phyloP scores from a whole-genome alignment of 1,140 invertebrate species.

The Venturia canescens region DNA sequence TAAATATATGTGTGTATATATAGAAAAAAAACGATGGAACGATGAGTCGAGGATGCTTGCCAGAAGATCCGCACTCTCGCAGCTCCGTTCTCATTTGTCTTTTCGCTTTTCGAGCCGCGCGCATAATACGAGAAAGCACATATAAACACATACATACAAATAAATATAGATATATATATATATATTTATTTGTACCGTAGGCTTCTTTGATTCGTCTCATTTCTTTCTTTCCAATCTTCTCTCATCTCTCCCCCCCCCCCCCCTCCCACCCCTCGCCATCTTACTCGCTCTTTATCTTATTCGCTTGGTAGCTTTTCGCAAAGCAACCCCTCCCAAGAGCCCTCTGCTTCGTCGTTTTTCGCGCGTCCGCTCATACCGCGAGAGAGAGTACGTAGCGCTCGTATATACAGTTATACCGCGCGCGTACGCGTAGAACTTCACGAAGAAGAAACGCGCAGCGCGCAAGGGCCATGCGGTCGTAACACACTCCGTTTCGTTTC shows the following conservation, averaged over 20 bases:
- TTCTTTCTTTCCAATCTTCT: constrained; percentile 40
- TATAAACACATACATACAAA: background rate
- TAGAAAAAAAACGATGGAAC: constrained; percentile 17
- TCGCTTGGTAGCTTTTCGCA: constrained; percentile 12
- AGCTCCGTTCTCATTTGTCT: constrained; percentile 40
- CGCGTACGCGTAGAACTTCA: background rate
- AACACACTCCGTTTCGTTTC: constrained; percentile 28
- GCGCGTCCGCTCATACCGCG: background rate
- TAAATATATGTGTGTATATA: constrained; percentile 20
- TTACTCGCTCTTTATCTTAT: constrained; percentile 49
- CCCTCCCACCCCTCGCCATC: background rate
- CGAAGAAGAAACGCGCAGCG: background rate
- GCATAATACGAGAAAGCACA: background rate
- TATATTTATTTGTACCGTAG: background rate
- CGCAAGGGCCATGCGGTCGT: background rate
- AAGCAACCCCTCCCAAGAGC: background rate
- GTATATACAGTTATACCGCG: too few species aligned
- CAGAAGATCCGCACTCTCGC: constrained; percentile 26
- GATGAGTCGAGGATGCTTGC: constrained; percentile 38
- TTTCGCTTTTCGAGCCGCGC: constrained; percentile 35
- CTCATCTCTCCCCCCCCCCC: background rate
- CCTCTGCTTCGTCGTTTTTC: constrained; percentile 50
- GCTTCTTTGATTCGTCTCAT: constrained; percentile 35
- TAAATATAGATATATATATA: constrained; percentile 10
- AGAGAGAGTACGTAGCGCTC: too few species aligned